Evolutionary conservation across 2,888 invertebrate genomes (phyloP).

Genomic region (Phyllotreta striolata): DNA sequence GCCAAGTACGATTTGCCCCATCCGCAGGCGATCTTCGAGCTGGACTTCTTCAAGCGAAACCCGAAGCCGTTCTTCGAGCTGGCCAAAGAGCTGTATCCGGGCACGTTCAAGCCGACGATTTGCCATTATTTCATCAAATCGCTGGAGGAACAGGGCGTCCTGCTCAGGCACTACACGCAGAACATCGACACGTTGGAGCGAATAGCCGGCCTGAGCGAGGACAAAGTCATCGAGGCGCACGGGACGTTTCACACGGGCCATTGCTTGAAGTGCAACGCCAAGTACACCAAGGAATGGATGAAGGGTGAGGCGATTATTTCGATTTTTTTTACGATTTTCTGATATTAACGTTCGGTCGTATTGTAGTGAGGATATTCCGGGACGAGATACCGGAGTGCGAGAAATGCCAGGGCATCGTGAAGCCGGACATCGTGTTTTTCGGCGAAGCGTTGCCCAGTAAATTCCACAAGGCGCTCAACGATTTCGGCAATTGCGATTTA

Average conservation of each 20-base stretch:
- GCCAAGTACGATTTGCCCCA: conserved; percentile 90
- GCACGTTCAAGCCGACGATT: conserved; percentile 85
- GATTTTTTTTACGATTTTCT: too few relatives aligned
- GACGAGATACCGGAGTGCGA: conserved; percentile 81
- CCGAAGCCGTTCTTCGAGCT: conserved; percentile 93
- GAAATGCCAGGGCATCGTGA: conserved; percentile 76
- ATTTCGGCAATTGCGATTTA: conserved; percentile 88
- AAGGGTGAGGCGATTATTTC: too few relatives aligned
- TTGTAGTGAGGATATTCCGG: conserved; percentile 74
- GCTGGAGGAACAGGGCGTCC: conserved; percentile 80
- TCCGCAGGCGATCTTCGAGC: conserved; percentile 92
- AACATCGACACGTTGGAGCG: conserved; percentile 95
- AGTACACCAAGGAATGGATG: conserved; percentile 84
- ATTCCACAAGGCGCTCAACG: conserved; percentile 76
- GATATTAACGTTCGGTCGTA: too few relatives aligned
- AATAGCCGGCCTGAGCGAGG: conserved; percentile 81
- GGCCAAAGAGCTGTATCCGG: conserved; percentile 90
- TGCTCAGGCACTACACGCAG: conserved; percentile 83
- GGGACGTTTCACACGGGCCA: conserved; percentile 91
- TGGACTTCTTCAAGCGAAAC: conserved; percentile 85
- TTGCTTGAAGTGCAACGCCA: conserved; percentile 78
- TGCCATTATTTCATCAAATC: conserved; percentile 91
- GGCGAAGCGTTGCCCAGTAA: conserved; percentile 86
- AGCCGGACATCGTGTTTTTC: conserved; percentile 96
- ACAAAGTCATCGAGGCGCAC: conserved; percentile 93